Conservation (phyloP, 2,888 invertebrate species). For the Zhuqinia jingwanae region DNA sequence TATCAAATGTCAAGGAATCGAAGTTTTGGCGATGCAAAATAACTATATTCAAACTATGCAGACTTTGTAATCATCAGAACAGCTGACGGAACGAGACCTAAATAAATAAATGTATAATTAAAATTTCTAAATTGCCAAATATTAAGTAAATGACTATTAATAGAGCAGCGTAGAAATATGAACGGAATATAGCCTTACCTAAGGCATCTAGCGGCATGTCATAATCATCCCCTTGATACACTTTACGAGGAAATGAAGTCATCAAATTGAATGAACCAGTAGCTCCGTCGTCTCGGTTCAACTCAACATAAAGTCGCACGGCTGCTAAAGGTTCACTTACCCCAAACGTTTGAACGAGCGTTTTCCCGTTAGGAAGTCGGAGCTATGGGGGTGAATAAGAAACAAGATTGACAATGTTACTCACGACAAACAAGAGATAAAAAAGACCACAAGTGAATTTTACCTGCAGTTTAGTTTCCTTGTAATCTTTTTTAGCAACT, state of each 20-base stretch:
- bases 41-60: conserved; percentile 18
- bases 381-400: conserved; percentile 83
- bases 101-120: conserved; percentile 70
- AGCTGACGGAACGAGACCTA: conserved; percentile 92
- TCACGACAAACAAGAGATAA: not conserved
- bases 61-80: conserved; percentile 88
- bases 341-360: conserved; percentile 89
- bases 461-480: conserved; percentile 86
- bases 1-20: not conserved
- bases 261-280: conserved; percentile 89
- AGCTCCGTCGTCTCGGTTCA: conserved; percentile 88
- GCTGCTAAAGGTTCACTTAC: conserved; percentile 94
- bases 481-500: conserved; percentile 84
- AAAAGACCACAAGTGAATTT: not conserved
- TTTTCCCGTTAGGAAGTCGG: conserved; percentile 88
- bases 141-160: too few relatives aligned
- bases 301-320: conserved; percentile 92
- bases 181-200: conserved; percentile 83
- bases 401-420: conserved; percentile 1
- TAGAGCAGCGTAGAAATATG: too few relatives aligned
- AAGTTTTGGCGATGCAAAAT: not conserved
- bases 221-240: conserved; percentile 90
- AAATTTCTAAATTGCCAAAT: conserved; percentile 72
- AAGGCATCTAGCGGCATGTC: conserved; percentile 91
- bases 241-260: conserved; percentile 94